Conservation (phyloP, 2,888 invertebrate genomes). For the Zonitis immaculata region DNA sequence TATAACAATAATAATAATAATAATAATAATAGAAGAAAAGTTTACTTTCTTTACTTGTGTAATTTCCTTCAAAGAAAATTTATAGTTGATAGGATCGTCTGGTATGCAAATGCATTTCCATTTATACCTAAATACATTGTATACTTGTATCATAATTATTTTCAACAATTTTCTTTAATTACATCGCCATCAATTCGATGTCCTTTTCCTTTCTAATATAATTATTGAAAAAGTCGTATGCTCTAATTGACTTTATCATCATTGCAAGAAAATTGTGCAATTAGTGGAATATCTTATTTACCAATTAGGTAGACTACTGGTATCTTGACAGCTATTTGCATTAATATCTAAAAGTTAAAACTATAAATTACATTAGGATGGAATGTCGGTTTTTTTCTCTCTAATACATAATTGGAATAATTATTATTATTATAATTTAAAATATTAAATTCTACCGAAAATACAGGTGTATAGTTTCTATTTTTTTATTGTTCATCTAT, state of each 20-base stretch:
- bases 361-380: not conserved
- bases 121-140: too few relatives aligned
- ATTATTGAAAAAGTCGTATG: too few relatives aligned
- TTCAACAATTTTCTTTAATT: too few relatives aligned
- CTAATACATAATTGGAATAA: not conserved
- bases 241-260: not conserved
- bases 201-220: too few relatives aligned
- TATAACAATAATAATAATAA: too few relatives aligned
- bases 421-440: too few relatives aligned
- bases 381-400: not conserved
- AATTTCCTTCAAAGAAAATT: not conserved
- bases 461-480: not conserved
- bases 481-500: not conserved
- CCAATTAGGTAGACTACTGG: not conserved
- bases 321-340: not conserved
- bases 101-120: not conserved
- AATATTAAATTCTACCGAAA: not conserved
- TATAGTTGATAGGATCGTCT: not conserved
- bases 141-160: too few relatives aligned
- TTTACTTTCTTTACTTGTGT: not conserved
- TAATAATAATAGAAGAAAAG: too few relatives aligned
- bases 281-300: not conserved
- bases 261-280: not conserved
- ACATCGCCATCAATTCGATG: too few relatives aligned
- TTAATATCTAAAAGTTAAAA: not conserved